Evolutionary conservation across 2,113 vertebrate species (phyloP), one percentile per base, ranked within the genome.

Genomic region (Passer montanus): DNA sequence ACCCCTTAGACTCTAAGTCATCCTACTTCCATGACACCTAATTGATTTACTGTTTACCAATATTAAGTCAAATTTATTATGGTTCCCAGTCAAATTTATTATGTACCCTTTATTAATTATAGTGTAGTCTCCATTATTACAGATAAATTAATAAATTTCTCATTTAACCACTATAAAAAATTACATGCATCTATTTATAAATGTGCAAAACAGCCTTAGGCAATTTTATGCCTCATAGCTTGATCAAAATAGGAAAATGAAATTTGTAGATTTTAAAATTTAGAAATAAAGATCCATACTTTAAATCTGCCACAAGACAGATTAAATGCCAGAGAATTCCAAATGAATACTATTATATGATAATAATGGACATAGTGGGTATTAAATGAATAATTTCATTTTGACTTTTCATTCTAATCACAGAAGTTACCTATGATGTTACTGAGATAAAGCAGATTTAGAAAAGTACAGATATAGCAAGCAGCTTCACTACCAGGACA

Each of bases 301-400:
- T 95, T 72, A 80, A 55, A 67, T 60, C 78, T 59, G 49, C 81
- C 94, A 95, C 84, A 93, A 89, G 56, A 94, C 86, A 96, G 69
- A 92, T 91, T 81, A 97, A 80, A 96, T 88, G 78, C 92, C 60
- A 95, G 66, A 93, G 89, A 88, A 35, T 74, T 95, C 60, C 70
- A 94, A 90, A 85, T 86, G 4, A 97, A 95, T 83, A 87, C 37
- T 44, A 14, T 44, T 92, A 43, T 73, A 80, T 43, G 2, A 74
- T 39, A 68, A 56, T 44, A 69, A 44, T 44, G 43, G 17, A 53
- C 82, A 95, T 33, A 52, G 64, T n/a, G 50, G 44, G 10, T 58
- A 94, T 95, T 87, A 96, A 94, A 87, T 69, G 8, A 81, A 94
- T 90, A 7, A 68, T 63, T 94, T 95, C 59, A 94, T 75, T 77